Base-by-base conservation (phyloP, 2,888 invertebrate genomes). In the Leuctra nigra region DNA sequence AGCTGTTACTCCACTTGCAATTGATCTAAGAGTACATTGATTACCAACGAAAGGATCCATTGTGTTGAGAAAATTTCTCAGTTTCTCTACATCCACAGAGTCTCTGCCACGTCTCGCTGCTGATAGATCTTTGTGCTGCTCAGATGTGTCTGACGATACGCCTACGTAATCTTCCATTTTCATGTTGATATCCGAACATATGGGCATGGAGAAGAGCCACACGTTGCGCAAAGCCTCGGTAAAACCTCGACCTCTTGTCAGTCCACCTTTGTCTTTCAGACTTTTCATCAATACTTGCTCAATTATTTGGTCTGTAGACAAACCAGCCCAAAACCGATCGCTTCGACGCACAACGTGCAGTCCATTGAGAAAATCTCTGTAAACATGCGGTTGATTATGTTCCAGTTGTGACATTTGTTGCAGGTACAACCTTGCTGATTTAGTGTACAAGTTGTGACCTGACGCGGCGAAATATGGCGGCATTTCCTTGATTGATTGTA, bases 191-290 rank as follows among this genome's bases (percentile, higher is more conserved):
- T 53, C 54, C n/a, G 22, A 61, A 33, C 44, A 63, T 33, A 64
- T 64, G 72, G 64, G 64, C 41, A 41, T 41, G 14, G n/a, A 66
- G 65, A 59, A 46, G 64, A 22, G 58, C 47, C 13, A 62, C 64
- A 55, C 16, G 61, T 6, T 56, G 50, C 44, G 57, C 18, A 24
- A 29, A 9, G n/a, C 16, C 11, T 35, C 53, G 1, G 29, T 6
- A n/a, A 53, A 16, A 16, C 53, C 33, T 53, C 36, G 54, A 11
- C 57, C 54, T 39, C 39, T 39, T 25, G 57, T 57, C 16, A 57
- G 33, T 18, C 57, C 57, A 16, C 46, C 54, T 13, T 13, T 23
- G 16, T 29, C 44, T 56, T 57, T 57, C 1, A 55, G n/a, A 18
- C 24, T 23, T 47, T 14, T 56, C 54, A 53, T 53, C 35, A 53